Conservation (phyloP, 2,113 vertebrate genomes). For the Serilophus lunatus region DNA sequence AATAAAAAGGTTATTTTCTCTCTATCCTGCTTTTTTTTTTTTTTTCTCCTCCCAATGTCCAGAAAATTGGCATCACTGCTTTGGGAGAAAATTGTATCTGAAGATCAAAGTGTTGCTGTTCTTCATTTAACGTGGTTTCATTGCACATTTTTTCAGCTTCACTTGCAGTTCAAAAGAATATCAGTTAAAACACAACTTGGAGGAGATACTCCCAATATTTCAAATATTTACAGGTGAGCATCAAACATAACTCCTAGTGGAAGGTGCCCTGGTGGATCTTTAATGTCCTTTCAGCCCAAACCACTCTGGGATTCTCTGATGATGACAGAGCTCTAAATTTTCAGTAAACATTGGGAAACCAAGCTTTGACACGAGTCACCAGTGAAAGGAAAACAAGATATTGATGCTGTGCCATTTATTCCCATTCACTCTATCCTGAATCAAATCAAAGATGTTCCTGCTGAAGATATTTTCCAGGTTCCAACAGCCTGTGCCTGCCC, state of each 20-base stretch:
- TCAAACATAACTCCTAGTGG: not conserved
- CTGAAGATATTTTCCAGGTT: not conserved
- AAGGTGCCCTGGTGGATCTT: not conserved
- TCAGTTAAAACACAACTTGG: not conserved
- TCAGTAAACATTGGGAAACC: not conserved
- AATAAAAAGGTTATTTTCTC: constrained; percentile 3
- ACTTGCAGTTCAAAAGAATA: not conserved
- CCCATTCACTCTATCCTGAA: not conserved
- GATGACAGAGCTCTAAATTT: not conserved
- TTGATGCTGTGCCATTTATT: not conserved
- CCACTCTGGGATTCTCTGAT: not conserved
- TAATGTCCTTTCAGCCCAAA: not conserved
- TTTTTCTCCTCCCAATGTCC: not conserved
- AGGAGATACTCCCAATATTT: not conserved
- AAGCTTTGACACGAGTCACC: not conserved
- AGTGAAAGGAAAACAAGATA: not conserved
- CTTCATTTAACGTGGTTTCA: not conserved
- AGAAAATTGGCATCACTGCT: not conserved
- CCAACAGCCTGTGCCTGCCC: not conserved
- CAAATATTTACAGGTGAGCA: not conserved
- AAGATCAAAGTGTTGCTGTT: not conserved
- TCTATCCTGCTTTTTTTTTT: not conserved
- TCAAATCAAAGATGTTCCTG: not conserved
- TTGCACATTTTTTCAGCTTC: not conserved
- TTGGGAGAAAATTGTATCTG: not conserved